These are phyloP conservation scores for Prosopocoilus inquinatus DNA, from an alignment of 2,888 invertebrate species.

Conservation along the genomic window DNA sequence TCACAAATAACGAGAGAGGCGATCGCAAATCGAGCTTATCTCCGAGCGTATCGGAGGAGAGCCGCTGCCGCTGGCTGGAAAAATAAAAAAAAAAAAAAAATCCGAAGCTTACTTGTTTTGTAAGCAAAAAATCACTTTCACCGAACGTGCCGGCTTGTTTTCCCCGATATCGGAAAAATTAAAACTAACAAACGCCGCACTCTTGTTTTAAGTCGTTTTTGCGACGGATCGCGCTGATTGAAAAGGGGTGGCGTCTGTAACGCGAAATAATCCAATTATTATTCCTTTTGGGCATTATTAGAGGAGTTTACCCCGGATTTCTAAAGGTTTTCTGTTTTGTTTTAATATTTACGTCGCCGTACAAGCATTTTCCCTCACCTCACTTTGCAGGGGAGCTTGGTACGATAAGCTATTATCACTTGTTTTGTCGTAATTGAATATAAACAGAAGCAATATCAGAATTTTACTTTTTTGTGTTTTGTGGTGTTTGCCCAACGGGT, in stretches of 20 bases:
- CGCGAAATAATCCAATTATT: constrained; percentile 43
- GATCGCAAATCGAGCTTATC: constrained; percentile 36
- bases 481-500: no score
- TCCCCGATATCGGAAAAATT: constrained; percentile 32
- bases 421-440: no score
- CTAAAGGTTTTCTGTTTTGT: constrained; percentile 21
- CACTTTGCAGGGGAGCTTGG: no score
- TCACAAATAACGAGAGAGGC: constrained; percentile 37
- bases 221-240: constrained; percentile 39
- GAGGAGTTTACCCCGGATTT: constrained; percentile 32
- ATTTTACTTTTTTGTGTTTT: no score
- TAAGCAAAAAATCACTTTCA: constrained; percentile 32
- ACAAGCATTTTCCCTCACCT: no score
- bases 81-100: constrained; percentile 25
- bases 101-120: constrained; percentile 24
- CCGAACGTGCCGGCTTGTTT: constrained; percentile 28
- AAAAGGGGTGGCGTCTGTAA: constrained; percentile 35
- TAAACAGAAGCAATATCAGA: no score
- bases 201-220: constrained; percentile 42
- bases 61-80: constrained; percentile 24
- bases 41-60: constrained; percentile 24
- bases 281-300: constrained; percentile 40
- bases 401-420: no score
- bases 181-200: constrained; percentile 38
- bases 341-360: no score